A percentile compares a stretch with the other conserved stretches of the same genome.
phyloP scores from a whole-genome alignment of 1,140 invertebrate genomes.

The Drosophila nikananu region DNA sequence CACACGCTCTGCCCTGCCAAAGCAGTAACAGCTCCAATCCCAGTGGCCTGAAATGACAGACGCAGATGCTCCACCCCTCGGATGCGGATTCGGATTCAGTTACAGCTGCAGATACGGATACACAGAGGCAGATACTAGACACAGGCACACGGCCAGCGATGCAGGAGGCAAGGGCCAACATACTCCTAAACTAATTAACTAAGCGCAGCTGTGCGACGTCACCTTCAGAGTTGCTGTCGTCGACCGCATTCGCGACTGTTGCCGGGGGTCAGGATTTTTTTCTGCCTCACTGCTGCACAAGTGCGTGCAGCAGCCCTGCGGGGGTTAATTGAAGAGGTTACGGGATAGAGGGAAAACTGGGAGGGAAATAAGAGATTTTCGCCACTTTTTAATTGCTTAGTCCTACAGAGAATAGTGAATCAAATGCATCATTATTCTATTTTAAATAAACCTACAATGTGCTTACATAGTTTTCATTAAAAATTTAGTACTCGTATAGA shows the following conservation, averaged over 20 bases:
- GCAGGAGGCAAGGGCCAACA: constrained; percentile 31
- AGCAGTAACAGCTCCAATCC: constrained; percentile 33
- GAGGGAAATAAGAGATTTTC: no score
- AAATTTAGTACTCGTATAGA: no score
- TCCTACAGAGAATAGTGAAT: no score
- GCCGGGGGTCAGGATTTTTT: constrained; percentile 65
- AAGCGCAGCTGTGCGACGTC: constrained; percentile 67
- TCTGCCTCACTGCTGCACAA: constrained; percentile 56
- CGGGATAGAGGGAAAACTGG: not conserved
- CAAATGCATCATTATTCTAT: no score
- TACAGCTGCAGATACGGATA: constrained; percentile 8
- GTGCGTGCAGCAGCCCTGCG: constrained; percentile 67
- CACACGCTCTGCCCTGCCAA: constrained; percentile 43
- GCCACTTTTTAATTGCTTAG: no score
- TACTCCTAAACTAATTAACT: constrained; percentile 82
- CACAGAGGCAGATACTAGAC: constrained; percentile 21
- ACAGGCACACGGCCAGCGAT: constrained; percentile 1
- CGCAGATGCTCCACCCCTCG: constrained; percentile 10
- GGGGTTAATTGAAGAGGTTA: not conserved
- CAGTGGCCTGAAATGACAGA: constrained; percentile 62
- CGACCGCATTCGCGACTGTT: constrained; percentile 49
- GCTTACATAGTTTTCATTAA: no score
- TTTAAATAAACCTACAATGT: no score
- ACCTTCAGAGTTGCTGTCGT: constrained; percentile 47
- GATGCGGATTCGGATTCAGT: constrained; percentile 29